Conservation (phyloP, 2,113 vertebrate species). For the Callorhinus ursinus region DNA sequence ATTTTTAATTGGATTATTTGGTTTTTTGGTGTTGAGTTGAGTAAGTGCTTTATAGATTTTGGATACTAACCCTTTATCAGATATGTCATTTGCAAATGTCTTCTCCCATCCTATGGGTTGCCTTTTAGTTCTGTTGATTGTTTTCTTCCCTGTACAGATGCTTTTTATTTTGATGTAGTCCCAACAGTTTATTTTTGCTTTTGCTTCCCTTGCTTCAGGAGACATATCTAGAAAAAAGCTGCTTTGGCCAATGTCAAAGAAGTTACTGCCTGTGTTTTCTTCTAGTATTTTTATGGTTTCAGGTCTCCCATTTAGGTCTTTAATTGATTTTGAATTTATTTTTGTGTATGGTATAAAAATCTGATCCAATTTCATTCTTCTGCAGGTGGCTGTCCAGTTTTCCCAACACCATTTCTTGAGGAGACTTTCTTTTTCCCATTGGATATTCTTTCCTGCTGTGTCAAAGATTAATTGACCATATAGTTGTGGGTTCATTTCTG, state of each 20-base stretch:
- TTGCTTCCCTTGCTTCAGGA: neutral
- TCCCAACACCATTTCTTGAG: neutral
- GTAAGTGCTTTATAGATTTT: neutral
- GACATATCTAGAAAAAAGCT: neutral
- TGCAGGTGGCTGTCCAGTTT: neutral
- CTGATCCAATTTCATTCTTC: neutral
- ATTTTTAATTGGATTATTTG: neutral
- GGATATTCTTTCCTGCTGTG: neutral
- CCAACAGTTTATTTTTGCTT: neutral
- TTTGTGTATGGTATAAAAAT: neutral
- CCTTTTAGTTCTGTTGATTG: neutral
- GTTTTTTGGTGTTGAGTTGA: neutral
- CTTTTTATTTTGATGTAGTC: neutral
- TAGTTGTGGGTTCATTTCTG: neutral
- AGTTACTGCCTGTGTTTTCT: neutral
- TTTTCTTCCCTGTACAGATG: neutral
- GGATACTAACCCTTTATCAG: neutral
- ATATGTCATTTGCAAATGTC: neutral
- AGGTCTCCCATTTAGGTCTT: neutral
- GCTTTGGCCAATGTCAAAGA: neutral
- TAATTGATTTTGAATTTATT: neutral
- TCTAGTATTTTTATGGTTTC: neutral
- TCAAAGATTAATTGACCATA: neutral
- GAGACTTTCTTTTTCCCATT: neutral
- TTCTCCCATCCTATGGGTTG: neutral